Evolutionary conservation across 2,888 invertebrate genomes (phyloP).

Genomic region (Chymomyza caudatula): DNA sequence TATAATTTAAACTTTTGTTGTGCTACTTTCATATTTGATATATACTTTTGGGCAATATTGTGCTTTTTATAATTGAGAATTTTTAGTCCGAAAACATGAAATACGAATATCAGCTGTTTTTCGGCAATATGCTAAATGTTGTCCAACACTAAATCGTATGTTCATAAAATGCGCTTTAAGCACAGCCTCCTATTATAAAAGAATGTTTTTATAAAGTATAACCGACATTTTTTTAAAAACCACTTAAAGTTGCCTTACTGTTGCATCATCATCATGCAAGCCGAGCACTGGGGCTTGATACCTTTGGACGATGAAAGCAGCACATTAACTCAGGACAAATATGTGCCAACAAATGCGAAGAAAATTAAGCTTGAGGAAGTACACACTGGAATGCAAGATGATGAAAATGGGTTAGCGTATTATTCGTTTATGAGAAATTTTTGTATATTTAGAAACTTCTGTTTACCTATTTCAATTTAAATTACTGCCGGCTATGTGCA

Average conservation of each 20-base stretch:
- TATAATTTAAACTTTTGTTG: background rate
- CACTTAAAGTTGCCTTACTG: background rate
- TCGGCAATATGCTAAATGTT: background rate
- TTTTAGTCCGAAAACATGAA: background rate
- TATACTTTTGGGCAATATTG: background rate
- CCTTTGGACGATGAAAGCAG: slow-evolving; percentile 39
- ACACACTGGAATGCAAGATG: slow-evolving; percentile 36
- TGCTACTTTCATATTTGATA: background rate
- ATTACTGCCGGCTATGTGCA: no score
- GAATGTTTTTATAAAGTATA: no score
- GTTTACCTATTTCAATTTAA: background rate
- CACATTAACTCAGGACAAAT: slow-evolving; percentile 31
- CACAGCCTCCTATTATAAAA: background rate
- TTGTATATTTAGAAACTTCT: background rate
- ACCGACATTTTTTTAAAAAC: no score
- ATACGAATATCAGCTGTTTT: background rate
- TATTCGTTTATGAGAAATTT: slow-evolving; percentile 9
- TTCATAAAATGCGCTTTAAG: no score
- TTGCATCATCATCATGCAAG: slow-evolving; percentile 30
- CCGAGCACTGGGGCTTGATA: slow-evolving; percentile 48
- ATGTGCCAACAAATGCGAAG: slow-evolving; percentile 55
- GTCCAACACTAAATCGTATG: background rate
- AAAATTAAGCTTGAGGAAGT: slow-evolving; percentile 64
- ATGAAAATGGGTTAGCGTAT: slow-evolving; percentile 56
- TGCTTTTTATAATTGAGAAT: background rate